Percentiles rank a stretch among this genome's conserved stretches.
phyloP scores from a whole-genome alignment of 2,888 invertebrate genomes.

The Carcina quercana region DNA sequence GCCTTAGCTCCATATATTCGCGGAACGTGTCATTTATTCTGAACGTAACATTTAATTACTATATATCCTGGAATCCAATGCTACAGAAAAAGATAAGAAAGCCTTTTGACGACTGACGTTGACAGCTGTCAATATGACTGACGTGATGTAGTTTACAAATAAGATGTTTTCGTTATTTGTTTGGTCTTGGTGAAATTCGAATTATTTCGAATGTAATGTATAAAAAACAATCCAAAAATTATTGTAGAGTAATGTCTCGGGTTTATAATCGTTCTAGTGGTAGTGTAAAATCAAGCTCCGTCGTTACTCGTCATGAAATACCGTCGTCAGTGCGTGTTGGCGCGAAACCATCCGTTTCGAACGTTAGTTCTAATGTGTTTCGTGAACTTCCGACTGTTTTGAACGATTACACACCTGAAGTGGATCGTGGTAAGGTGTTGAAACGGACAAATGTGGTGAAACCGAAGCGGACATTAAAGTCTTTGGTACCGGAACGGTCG shows the following conservation, averaged over 20 bases:
- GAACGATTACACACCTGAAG: constrained; percentile 42
- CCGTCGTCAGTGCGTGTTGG: constrained; percentile 39
- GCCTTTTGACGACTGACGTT: no score
- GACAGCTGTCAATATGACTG: constrained; percentile 1
- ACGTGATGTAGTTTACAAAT: constrained; percentile 6
- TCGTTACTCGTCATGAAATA: constrained; percentile 46
- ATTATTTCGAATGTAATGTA: constrained; percentile 3
- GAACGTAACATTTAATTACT: no score
- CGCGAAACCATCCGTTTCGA: constrained; percentile 53
- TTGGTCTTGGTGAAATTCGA: not conserved
- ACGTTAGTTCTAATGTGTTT: constrained; percentile 36
- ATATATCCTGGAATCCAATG: no score
- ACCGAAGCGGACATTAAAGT: constrained; percentile 51
- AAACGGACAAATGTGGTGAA: constrained; percentile 40
- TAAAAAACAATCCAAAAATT: constrained; percentile 25
- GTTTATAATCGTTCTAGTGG: constrained; percentile 32
- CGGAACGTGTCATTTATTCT: no score
- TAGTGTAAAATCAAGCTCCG: constrained; percentile 35
- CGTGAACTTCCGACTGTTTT: constrained; percentile 54
- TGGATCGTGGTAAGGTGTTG: constrained; percentile 22
- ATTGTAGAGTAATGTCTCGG: constrained; percentile 58
- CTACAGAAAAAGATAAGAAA: no score
- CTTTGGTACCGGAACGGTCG: constrained; percentile 42
- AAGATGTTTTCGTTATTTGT: no score
- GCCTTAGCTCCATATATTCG: no score